These are phyloP conservation scores for Pristionchus fissidentatus DNA, from an alignment of 2,888 invertebrate genomes.

Conservation along the genomic window DNA sequence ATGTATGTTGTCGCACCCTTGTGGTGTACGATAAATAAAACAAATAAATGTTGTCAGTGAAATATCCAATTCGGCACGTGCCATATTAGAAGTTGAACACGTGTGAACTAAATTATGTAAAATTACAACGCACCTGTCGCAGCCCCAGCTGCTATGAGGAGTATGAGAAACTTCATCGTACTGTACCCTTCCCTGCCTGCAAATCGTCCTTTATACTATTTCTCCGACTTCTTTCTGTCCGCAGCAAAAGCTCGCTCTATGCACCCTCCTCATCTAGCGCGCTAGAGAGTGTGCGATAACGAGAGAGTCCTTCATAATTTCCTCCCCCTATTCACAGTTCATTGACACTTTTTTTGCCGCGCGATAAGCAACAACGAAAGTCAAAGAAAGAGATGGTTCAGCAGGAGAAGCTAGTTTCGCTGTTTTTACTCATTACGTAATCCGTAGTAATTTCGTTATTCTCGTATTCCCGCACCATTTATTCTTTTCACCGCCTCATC, in stretches of 20 bases:
- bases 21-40: too few relatives aligned
- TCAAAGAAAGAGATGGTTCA: not conserved
- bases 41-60: not conserved
- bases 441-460: too few relatives aligned
- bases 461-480: too few relatives aligned
- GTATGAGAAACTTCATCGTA: slow-evolving; percentile 22
- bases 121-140: too few relatives aligned
- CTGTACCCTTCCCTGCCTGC: not conserved
- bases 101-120: too few relatives aligned
- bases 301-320: not conserved
- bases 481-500: too few relatives aligned
- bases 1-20: too few relatives aligned
- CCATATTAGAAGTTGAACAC: too few relatives aligned
- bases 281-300: not conserved
- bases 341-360: not conserved
- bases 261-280: not conserved
- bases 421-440: too few relatives aligned
- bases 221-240: not conserved
- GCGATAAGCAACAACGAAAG: too few relatives aligned
- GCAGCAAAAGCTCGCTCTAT: not conserved
- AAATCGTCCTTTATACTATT: too few relatives aligned
- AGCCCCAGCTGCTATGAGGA: slow-evolving; percentile 17
- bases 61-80: too few relatives aligned
- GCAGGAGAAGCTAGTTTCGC: slow-evolving; percentile 2
- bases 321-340: slow-evolving; percentile 3